Evolutionary conservation across 2,113 vertebrate genomes (phyloP).

Genomic region (Dasyurus viverrinus): DNA sequence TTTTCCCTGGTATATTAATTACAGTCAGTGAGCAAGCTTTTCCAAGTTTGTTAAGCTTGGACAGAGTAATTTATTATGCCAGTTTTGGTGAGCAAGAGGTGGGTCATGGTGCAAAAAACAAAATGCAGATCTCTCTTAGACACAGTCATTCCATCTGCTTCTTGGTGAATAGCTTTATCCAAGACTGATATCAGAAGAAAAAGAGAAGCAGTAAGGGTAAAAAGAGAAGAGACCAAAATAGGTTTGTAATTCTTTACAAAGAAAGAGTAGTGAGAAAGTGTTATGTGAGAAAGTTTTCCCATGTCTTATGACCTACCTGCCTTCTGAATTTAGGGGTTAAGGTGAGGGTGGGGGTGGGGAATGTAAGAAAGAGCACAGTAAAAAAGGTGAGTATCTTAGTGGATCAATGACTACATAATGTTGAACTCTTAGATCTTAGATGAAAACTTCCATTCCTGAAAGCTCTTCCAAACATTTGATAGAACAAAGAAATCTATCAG

Average conservation of each 20-base stretch:
- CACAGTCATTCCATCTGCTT: background rate
- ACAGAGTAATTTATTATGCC: constrained; percentile 58
- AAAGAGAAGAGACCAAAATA: accelerated
- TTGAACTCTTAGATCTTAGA: background rate
- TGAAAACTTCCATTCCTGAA: background rate
- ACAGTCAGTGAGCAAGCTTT: constrained; percentile 56
- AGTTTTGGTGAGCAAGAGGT: background rate
- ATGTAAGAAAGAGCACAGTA: background rate
- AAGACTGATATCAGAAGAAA: accelerated
- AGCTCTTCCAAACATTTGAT: background rate
- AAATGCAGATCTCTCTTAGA: background rate
- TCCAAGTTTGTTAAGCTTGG: constrained; percentile 40
- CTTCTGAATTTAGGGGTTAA: background rate
- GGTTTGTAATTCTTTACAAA: too few species aligned
- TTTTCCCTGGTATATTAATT: constrained; percentile 72
- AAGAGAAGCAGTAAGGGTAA: accelerated
- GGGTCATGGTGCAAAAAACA: constrained; percentile 35
- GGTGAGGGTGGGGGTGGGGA: background rate
- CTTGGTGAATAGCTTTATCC: background rate
- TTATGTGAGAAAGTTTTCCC: accelerated
- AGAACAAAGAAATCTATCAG: accelerated
- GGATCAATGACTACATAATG: background rate
- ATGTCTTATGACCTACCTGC: background rate
- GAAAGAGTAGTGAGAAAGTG: background rate
- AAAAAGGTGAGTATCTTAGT: background rate